Conservation (phyloP, 2,113 vertebrate genomes). For the Ceyx margarethae region DNA sequence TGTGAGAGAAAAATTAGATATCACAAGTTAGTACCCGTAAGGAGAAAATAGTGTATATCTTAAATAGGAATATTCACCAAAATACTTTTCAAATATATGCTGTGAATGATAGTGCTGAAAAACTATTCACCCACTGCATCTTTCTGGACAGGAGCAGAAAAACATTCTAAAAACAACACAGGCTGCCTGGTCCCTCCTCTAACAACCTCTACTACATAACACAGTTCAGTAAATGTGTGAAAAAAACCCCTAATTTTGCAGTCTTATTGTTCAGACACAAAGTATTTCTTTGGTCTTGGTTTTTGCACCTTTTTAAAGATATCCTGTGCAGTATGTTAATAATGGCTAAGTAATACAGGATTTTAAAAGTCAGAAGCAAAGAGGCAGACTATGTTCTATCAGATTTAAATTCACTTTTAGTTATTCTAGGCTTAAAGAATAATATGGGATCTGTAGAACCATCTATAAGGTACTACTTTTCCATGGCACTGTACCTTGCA, state of each 20-base stretch:
- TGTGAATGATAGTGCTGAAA: neutral
- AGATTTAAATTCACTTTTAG: neutral
- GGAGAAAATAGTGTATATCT: neutral
- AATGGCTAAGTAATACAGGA: neutral
- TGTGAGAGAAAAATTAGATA: neutral
- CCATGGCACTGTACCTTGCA: neutral
- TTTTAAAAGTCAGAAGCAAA: conserved; percentile 5
- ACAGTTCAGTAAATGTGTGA: neutral
- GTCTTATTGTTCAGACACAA: neutral
- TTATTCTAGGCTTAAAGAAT: neutral
- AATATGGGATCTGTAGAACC: neutral
- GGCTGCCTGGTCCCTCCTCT: neutral
- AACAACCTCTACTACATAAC: neutral
- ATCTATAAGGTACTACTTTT: neutral
- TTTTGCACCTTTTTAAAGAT: neutral
- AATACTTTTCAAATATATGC: neutral
- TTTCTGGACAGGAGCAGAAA: neutral
- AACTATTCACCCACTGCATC: neutral
- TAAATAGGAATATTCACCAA: neutral
- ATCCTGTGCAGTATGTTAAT: neutral
- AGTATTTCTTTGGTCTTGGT: neutral
- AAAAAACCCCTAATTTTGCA: neutral
- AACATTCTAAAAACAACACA: accelerated
- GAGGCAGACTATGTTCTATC: neutral
- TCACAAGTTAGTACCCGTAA: neutral